These are phyloP conservation scores for Paramormyrops hopkinsi DNA, from an alignment of 2,797 vertebrate species.

Conservation along the genomic window DNA sequence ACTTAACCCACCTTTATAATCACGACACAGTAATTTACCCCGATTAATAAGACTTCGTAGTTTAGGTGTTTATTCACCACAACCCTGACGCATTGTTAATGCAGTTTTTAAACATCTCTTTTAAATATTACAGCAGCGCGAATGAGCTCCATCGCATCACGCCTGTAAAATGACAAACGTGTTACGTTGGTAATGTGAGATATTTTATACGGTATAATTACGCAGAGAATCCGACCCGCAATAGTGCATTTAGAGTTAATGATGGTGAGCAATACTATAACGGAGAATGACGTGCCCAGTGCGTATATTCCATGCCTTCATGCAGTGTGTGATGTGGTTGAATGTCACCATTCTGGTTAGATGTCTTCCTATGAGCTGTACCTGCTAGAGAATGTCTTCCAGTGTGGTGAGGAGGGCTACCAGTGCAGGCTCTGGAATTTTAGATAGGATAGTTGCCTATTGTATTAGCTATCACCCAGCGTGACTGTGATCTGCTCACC, in stretches of 20 bases:
- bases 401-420: background rate
- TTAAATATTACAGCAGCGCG: background rate
- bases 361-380: background rate
- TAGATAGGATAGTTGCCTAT: background rate
- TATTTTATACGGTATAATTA: background rate
- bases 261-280: background rate
- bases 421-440: background rate
- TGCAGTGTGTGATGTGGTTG: background rate
- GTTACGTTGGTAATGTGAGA: background rate
- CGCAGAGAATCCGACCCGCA: background rate
- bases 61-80: background rate
- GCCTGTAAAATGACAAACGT: background rate
- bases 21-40: background rate
- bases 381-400: background rate
- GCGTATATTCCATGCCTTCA: background rate
- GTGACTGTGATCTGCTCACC: background rate
- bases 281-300: background rate
- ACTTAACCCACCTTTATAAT: background rate
- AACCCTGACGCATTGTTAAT: background rate
- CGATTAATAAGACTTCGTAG: background rate
- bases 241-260: background rate
- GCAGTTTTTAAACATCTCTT: background rate
- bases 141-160: background rate
- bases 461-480: background rate
- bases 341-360: background rate